A percentile compares a stretch with the other conserved stretches of the same genome.
phyloP scores from a whole-genome alignment of 2,113 vertebrate species.

The Emberiza fucata region DNA sequence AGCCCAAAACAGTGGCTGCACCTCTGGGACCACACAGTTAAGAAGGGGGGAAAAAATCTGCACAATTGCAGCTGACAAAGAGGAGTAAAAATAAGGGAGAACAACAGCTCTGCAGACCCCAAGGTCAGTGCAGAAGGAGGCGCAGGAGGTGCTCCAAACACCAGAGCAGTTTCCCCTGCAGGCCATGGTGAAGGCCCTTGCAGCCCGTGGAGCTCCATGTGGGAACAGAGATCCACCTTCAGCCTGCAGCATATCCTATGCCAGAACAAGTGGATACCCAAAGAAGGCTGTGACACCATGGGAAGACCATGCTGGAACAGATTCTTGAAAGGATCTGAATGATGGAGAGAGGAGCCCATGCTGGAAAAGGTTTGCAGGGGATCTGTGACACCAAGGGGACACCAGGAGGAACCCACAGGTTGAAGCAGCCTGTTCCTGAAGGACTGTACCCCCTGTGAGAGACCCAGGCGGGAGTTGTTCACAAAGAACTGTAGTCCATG shows the following conservation, averaged over 20 bases:
- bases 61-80: not conserved
- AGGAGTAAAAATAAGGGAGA: not conserved
- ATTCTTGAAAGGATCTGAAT: not conserved
- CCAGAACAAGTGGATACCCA: not conserved
- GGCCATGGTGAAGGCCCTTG: not conserved
- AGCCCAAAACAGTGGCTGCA: not conserved
- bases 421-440: not conserved
- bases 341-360: not conserved
- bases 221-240: not conserved
- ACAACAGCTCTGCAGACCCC: not conserved
- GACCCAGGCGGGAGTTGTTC: not conserved
- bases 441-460: not conserved
- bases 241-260: rapidly evolving
- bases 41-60: not conserved
- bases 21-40: not conserved
- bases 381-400: not conserved
- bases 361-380: not conserved
- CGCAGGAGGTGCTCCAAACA: not conserved
- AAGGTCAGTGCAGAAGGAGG: not conserved
- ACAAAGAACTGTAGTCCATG: not conserved
- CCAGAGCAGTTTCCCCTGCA: not conserved
- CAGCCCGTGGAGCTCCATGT: not conserved
- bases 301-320: not conserved
- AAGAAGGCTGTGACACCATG: not conserved
- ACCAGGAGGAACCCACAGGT: not conserved